These are phyloP conservation scores for Baryphthengus martii DNA, from an alignment of 2,113 vertebrate genomes.

Conservation along the genomic window DNA sequence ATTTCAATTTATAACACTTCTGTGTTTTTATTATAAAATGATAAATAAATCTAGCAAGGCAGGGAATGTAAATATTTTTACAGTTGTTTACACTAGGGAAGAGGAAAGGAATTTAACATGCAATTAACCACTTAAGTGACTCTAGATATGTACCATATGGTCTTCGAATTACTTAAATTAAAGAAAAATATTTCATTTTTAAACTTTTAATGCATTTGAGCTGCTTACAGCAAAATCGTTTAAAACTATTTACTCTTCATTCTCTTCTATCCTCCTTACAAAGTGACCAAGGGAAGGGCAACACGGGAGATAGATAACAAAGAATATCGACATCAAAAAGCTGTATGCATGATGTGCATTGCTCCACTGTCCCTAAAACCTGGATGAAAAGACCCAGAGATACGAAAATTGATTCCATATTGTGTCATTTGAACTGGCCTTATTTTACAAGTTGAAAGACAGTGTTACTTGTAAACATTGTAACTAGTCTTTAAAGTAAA, in stretches of 20 bases:
- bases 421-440: background rate
- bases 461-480: background rate
- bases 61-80: slow-evolving; percentile 79
- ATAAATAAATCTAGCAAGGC: slow-evolving; percentile 77
- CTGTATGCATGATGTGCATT: background rate
- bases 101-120: slow-evolving; percentile 81
- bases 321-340: background rate
- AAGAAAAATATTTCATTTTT: slow-evolving; percentile 36
- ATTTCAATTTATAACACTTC: slow-evolving; percentile 78
- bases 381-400: background rate
- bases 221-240: background rate
- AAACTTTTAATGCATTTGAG: background rate
- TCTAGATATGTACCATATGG: slow-evolving; percentile 75
- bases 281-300: background rate
- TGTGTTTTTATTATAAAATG: slow-evolving; percentile 77
- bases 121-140: slow-evolving; percentile 81
- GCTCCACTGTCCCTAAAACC: background rate
- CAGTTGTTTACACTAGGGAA: slow-evolving; percentile 74
- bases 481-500: background rate
- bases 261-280: background rate
- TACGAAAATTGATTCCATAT: background rate
- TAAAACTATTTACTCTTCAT: background rate
- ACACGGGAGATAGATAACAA: background rate
- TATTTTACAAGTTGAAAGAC: background rate
- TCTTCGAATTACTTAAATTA: slow-evolving; percentile 31